phyloP scores from a whole-genome alignment of 2,888 invertebrate genomes.

The Tuberolachnus salignus region DNA sequence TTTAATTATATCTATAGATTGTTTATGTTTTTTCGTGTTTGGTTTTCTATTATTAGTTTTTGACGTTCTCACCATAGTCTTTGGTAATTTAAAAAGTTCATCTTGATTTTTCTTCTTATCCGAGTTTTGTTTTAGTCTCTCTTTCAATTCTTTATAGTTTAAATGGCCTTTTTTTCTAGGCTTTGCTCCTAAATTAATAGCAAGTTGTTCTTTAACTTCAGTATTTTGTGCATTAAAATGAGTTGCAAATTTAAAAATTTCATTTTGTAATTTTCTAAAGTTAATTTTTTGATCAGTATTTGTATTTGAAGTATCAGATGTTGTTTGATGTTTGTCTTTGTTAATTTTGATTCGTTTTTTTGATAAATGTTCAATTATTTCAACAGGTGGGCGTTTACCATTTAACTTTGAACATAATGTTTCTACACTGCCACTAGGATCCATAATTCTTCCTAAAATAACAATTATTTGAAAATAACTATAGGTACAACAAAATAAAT shows the following conservation, averaged over 20 bases:
- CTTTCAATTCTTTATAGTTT: slow-evolving; percentile 45
- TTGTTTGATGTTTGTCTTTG: background rate
- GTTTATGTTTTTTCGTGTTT: slow-evolving; percentile 26
- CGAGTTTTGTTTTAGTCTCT: slow-evolving; percentile 25
- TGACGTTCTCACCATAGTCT: slow-evolving; percentile 50
- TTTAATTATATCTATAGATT: slow-evolving; percentile 40
- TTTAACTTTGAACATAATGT: slow-evolving; percentile 41
- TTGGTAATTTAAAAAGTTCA: slow-evolving; percentile 46
- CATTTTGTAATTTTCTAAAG: slow-evolving; percentile 48
- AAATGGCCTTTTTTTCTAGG: slow-evolving; percentile 32
- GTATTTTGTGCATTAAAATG: slow-evolving; percentile 24
- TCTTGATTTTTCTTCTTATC: slow-evolving; percentile 43
- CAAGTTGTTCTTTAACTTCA: slow-evolving; percentile 37
- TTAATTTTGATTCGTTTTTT: slow-evolving; percentile 2
- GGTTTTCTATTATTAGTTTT: slow-evolving; percentile 17
- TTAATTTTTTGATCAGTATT: slow-evolving; percentile 22
- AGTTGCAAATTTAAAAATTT: slow-evolving; percentile 52
- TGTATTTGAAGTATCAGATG: background rate
- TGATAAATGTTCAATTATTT: slow-evolving; percentile 34
- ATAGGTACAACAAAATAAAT: too few species aligned
- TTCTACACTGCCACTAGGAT: slow-evolving; percentile 3
- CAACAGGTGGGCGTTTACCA: background rate
- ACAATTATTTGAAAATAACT: background rate
- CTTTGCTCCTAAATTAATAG: slow-evolving; percentile 49
- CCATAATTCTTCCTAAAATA: slow-evolving; percentile 26